Evolutionary conservation across 2,888 invertebrate species (phyloP).

Genomic region (Sinelater perroti): DNA sequence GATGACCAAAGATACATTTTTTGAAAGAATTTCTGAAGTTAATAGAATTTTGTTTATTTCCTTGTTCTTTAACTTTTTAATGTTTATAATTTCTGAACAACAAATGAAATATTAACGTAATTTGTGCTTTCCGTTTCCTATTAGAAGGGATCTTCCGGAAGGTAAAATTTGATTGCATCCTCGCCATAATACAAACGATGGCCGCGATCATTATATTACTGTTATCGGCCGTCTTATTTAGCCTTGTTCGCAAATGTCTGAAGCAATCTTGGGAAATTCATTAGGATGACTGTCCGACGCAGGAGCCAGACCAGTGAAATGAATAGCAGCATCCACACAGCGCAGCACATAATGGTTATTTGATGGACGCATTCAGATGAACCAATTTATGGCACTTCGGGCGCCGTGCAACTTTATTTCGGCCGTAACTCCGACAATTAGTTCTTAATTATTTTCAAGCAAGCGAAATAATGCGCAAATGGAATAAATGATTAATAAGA

Average conservation of each 20-base stretch:
- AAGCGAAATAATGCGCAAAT: constrained; percentile 37
- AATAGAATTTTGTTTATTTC: too few species aligned
- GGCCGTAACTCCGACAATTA: constrained; percentile 25
- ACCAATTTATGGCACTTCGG: constrained; percentile 14
- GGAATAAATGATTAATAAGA: constrained; percentile 45
- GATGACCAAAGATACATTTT: too few species aligned
- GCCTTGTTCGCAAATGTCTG: constrained; percentile 13
- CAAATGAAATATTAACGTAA: neutral
- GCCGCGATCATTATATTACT: constrained; percentile 11
- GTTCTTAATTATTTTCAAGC: constrained; percentile 31
- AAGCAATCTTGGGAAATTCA: constrained; percentile 26
- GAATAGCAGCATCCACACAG: constrained; percentile 14
- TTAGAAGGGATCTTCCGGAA: neutral
- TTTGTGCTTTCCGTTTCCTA: too few species aligned
- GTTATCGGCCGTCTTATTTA: constrained; percentile 21
- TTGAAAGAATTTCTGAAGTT: too few species aligned
- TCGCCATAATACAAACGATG: constrained; percentile 8
- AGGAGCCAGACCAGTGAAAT: constrained; percentile 21
- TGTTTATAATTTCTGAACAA: neutral
- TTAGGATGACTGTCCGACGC: constrained; percentile 17
- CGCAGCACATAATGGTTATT: constrained; percentile 15
- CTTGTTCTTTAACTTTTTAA: too few species aligned
- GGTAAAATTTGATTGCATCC: constrained; percentile 9
- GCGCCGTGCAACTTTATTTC: constrained; percentile 16
- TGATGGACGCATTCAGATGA: constrained; percentile 21